These are phyloP conservation scores for Zosterops japonicus DNA, from an alignment of 2,113 vertebrate species.

Conservation along the genomic window DNA sequence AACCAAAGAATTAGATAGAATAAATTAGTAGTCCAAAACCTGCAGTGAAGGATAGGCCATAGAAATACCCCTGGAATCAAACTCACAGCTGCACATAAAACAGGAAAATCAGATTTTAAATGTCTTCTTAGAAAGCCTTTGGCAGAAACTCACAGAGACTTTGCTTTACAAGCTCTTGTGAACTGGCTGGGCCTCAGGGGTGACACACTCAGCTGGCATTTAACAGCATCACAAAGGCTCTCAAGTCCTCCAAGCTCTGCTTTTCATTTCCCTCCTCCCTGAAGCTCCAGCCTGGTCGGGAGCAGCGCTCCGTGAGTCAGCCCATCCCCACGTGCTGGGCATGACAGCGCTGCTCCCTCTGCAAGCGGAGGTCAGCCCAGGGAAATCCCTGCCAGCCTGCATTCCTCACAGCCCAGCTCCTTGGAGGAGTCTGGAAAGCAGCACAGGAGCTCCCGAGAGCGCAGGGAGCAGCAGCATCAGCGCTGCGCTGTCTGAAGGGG, in stretches of 20 bases:
- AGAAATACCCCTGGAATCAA: background rate
- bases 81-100: background rate
- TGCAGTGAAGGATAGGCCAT: background rate
- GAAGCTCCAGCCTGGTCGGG: background rate
- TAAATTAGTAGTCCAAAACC: background rate
- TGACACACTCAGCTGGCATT: background rate
- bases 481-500: rapidly evolving
- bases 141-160: background rate
- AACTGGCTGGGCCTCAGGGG: background rate
- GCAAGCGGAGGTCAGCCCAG: background rate
- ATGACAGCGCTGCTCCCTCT: background rate
- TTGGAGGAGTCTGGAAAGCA: rapidly evolving
- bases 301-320: background rate
- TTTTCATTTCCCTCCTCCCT: background rate
- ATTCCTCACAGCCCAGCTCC: background rate
- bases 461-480: background rate
- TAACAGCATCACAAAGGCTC: background rate
- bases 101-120: background rate
- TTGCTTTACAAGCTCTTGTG: background rate
- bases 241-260: background rate
- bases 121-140: background rate
- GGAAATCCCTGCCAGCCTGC: background rate
- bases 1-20: background rate
- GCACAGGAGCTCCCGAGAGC: background rate
- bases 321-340: background rate